These are phyloP conservation scores for Thereuonema tuberculata DNA, from an alignment of 1,140 invertebrate genomes.

Conservation along the genomic window DNA sequence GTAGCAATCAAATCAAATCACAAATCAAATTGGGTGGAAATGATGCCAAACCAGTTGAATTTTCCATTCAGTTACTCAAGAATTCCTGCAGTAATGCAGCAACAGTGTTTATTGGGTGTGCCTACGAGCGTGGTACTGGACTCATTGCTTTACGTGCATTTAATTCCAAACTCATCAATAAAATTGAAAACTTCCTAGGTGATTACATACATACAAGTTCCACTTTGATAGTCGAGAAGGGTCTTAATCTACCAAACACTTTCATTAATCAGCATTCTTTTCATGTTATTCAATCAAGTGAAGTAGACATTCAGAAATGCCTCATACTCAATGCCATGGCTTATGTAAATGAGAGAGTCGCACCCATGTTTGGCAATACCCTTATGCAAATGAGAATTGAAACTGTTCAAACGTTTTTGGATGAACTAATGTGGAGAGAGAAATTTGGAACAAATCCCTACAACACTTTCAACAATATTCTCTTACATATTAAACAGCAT, in stretches of 20 bases:
- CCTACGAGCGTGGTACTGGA: slow-evolving; percentile 1
- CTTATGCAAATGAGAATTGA: slow-evolving; percentile 49
- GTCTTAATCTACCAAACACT: neutral
- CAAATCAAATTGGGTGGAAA: slow-evolving; percentile 1
- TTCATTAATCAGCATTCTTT: neutral
- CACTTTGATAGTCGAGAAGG: neutral
- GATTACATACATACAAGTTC: neutral
- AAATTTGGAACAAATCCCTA: slow-evolving; percentile 55
- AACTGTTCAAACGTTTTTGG: slow-evolving; percentile 77
- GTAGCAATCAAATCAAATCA: neutral
- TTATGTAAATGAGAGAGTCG: slow-evolving; percentile 7
- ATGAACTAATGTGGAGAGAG: slow-evolving; percentile 68
- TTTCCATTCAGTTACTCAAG: neutral
- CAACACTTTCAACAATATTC: slow-evolving; percentile 66
- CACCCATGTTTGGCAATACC: neutral
- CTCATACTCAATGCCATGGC: slow-evolving; percentile 4
- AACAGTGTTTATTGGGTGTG: neutral
- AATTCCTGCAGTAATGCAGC: neutral
- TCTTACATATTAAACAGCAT: slow-evolving; percentile 44
- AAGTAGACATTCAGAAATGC: neutral
- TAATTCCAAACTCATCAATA: neutral
- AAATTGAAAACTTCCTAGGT: neutral
- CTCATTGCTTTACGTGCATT: slow-evolving; percentile 3
- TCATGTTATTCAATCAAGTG: neutral
- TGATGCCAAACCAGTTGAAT: neutral